Evolutionary conservation across 2,113 vertebrate genomes (phyloP), one percentile per base, ranked within the genome.

Genomic region (Mastomys natalensis): DNA sequence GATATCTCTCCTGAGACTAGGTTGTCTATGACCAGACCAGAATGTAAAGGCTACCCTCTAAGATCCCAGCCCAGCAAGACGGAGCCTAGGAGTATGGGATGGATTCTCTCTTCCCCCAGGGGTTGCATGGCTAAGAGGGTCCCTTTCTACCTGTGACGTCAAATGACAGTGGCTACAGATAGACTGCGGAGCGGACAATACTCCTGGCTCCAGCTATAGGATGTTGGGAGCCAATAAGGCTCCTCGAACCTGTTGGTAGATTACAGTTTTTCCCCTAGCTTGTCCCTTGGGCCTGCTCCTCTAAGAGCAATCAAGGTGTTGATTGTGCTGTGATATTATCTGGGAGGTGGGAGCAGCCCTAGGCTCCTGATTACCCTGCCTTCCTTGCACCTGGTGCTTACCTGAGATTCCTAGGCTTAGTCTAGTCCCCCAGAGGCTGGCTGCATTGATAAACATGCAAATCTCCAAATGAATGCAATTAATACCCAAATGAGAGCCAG

Each of bases 401-500:
- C 95, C 84, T 90, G 40, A 2, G 8, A 58, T 84, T 29, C 31
- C 13, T 5, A 53, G 89, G 60, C 43, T 91, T 84, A 1, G 11
- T 45, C 21, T 24, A 5, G 29, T 24, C 60, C 29, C n/a, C 13
- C 16, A 17, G 1, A 0, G 29, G n/a, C 45, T 13, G 45, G 89
- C 77, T 0, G 0, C 48, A 2, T 45, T 40, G 96, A 97, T 93
- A 97, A 58, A 40, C 80, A 96, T 96, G 97, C 97, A 97, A 98
- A 98, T 96, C 94, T 86, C 89, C 88, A 96, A 97, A 82, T 43
- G 43, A 86, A 95, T 78, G 70, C 91, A 96, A 80, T 96, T 96
- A 96, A 80, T 91, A 92, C 53, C 51, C 97, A 97, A 98, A 97
- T 90, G 91, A 97, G 89, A 73, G 40, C 74, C 74, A 53, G 91